Evolutionary conservation across 1,140 invertebrate genomes (phyloP).

Genomic region (Centruroides vittatus): DNA sequence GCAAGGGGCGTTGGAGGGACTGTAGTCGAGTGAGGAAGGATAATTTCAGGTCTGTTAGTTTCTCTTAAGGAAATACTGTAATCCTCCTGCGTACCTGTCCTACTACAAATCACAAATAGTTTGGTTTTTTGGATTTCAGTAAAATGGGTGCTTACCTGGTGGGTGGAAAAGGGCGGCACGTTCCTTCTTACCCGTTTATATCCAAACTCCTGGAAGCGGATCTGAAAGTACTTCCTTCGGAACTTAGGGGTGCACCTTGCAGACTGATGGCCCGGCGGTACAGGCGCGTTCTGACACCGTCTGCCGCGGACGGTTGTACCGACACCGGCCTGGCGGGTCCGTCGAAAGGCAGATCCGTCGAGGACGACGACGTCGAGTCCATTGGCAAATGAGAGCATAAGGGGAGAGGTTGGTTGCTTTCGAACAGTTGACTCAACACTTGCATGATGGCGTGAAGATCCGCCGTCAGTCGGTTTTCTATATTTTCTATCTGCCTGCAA

Average conservation of each 20-base stretch:
- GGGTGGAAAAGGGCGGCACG: too few relatives aligned
- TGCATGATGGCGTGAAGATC: conserved; percentile 8
- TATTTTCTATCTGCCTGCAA: conserved; percentile 6
- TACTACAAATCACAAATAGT: too few relatives aligned
- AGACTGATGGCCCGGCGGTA: conserved; percentile 12
- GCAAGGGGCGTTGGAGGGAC: too few relatives aligned
- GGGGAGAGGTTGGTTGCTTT: conserved; percentile 2
- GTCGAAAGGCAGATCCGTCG: not conserved
- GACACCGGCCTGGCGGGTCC: conserved; percentile 1
- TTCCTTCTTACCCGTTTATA: too few relatives aligned
- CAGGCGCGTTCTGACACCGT: conserved; percentile 3
- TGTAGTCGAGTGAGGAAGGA: too few relatives aligned
- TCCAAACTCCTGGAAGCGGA: too few relatives aligned
- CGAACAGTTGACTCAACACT: conserved; percentile 8
- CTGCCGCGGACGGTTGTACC: conserved; percentile 1
- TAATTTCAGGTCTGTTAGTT: too few relatives aligned
- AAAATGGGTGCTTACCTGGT: too few relatives aligned
- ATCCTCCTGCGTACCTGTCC: too few relatives aligned
- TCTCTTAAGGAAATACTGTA: too few relatives aligned
- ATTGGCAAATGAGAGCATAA: not conserved
- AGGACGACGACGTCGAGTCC: not conserved
- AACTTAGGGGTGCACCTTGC: conserved; percentile 1
- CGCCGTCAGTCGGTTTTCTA: conserved; percentile 5
- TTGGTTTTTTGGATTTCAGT: too few relatives aligned
- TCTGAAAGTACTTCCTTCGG: too few relatives aligned